A percentile compares a stretch with the other conserved stretches of the same genome.
Conservation (phyloP, 2,888 invertebrate species). For the Antheraea assamensis region DNA sequence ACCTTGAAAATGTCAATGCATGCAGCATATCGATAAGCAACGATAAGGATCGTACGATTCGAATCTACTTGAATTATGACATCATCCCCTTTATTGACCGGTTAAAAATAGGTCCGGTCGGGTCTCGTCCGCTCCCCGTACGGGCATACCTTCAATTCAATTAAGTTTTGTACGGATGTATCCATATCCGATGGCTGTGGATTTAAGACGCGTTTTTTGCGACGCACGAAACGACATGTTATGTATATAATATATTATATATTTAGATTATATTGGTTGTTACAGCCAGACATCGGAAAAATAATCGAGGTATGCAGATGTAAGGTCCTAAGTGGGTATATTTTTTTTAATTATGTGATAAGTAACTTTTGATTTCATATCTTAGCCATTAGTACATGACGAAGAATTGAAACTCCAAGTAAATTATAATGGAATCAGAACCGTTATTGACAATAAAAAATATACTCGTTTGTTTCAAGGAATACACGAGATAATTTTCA, state of each 20-base stretch:
- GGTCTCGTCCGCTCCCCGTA: conserved; percentile 7
- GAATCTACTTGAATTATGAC: conserved; percentile 19
- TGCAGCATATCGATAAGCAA: conserved; percentile 27
- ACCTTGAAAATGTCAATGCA: conserved; percentile 31
- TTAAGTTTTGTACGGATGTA: background rate
- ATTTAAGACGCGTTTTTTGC: background rate
- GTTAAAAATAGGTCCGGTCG: conserved; percentile 1
- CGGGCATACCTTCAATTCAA: background rate
- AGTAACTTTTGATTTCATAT: background rate
- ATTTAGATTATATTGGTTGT: background rate
- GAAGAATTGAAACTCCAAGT: background rate
- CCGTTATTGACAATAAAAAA: background rate
- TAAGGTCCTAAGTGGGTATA: background rate
- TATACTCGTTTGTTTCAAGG: background rate
- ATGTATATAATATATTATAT: too few relatives aligned
- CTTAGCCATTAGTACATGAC: background rate
- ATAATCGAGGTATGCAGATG: background rate
- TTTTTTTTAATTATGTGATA: background rate
- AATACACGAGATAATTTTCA: background rate
- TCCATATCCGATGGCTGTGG: background rate
- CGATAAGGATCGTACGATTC: conserved; percentile 22
- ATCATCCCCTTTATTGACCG: conserved; percentile 19
- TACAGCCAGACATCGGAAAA: background rate
- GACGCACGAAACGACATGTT: background rate
- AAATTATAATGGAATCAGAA: background rate